A percentile compares a stretch with the other conserved stretches of the same genome.
Evolutionary conservation across 2,797 vertebrate species (phyloP).

Genomic region (Lepus oiostolus): DNA sequence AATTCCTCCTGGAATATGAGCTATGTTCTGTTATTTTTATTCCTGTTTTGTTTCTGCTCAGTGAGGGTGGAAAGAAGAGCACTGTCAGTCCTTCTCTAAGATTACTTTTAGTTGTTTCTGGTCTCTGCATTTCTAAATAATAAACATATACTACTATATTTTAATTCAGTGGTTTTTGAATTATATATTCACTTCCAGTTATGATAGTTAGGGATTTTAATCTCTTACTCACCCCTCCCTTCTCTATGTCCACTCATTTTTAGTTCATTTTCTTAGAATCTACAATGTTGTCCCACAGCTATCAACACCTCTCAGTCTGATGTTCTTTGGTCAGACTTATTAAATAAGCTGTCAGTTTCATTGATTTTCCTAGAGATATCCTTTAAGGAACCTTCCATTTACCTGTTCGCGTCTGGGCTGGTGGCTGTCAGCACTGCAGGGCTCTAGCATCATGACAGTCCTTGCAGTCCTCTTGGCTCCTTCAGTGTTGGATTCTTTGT

Average conservation of each 20-base stretch:
- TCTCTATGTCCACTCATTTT: background rate
- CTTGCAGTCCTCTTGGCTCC: background rate
- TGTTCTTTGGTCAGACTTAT: slow-evolving; percentile 1
- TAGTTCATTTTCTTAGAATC: slow-evolving; percentile 36
- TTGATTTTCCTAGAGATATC: slow-evolving; percentile 16
- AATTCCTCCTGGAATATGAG: slow-evolving; percentile 47
- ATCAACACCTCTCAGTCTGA: background rate
- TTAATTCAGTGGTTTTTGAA: slow-evolving; percentile 55
- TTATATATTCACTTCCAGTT: slow-evolving; percentile 32
- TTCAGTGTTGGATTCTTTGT: background rate
- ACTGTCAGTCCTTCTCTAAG: slow-evolving; percentile 13
- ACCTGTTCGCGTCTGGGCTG: background rate
- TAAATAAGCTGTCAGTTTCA: background rate
- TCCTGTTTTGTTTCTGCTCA: slow-evolving; percentile 56
- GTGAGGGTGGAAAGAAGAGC: slow-evolving; percentile 13
- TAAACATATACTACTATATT: slow-evolving; percentile 4
- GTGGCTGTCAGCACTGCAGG: background rate
- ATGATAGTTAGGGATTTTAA: slow-evolving; percentile 4
- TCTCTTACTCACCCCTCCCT: background rate
- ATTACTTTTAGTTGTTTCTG: slow-evolving; percentile 28
- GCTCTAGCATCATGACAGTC: background rate
- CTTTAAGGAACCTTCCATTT: background rate
- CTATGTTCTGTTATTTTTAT: slow-evolving; percentile 28
- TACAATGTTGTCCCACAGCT: background rate
- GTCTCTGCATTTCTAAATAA: slow-evolving; percentile 44